Percentiles rank a stretch among this genome's conserved stretches.
Conservation (phyloP, 1,140 invertebrate genomes). For the Cherax destructor region DNA sequence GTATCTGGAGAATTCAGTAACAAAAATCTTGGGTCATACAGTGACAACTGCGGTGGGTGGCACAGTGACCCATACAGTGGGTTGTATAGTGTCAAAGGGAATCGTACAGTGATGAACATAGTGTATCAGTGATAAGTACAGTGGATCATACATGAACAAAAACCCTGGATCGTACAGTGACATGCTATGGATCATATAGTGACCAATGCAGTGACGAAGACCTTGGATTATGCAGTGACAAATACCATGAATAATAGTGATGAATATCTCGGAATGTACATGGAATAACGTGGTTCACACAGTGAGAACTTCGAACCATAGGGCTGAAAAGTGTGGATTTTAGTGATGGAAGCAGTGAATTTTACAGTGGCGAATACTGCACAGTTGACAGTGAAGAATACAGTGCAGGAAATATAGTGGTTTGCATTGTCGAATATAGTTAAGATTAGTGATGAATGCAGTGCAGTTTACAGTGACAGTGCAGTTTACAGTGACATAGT, state of each 20-base stretch:
- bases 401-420: background rate
- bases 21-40: background rate
- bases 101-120: background rate
- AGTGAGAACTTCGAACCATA: background rate
- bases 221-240: background rate
- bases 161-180: background rate
- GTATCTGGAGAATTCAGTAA: background rate
- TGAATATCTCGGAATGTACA: background rate
- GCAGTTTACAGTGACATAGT: too few species aligned
- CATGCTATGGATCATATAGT: background rate
- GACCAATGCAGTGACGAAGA: background rate
- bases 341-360: background rate
- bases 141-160: background rate
- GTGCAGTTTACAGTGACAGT: too few species aligned
- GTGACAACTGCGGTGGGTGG: background rate
- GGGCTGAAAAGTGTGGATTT: background rate
- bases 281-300: background rate
- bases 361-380: background rate
- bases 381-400: background rate
- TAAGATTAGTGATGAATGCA: background rate
- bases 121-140: background rate
- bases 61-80: background rate
- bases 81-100: background rate
- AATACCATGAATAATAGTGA: background rate
- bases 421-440: background rate